A percentile compares a stretch with the other conserved stretches of the same genome.
Conservation (phyloP, 2,113 vertebrate genomes). For the Grallaria varia region DNA sequence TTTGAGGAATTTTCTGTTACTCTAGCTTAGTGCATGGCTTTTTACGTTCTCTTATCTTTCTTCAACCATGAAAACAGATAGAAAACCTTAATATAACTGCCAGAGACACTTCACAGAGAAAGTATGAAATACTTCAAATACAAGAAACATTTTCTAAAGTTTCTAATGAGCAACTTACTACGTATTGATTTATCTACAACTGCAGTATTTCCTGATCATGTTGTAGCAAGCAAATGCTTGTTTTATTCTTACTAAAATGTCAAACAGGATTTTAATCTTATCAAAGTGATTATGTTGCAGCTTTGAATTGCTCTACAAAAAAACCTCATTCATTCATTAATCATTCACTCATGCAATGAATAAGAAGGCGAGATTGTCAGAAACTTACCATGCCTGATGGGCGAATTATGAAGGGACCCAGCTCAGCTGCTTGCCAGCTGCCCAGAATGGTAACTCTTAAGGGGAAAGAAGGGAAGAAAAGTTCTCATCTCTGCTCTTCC, state of each 20-base stretch:
- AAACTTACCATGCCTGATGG: constrained; percentile 1
- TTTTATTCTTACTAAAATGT: constrained; percentile 29
- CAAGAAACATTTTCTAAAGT: background rate
- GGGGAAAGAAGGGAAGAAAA: background rate
- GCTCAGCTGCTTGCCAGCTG: constrained; percentile 43
- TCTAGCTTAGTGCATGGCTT: background rate
- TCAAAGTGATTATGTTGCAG: constrained; percentile 12
- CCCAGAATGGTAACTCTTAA: background rate
- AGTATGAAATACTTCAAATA: background rate
- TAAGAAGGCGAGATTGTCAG: background rate
- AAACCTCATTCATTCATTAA: background rate
- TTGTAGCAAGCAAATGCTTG: background rate
- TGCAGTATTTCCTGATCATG: background rate
- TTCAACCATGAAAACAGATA: background rate
- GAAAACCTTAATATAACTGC: background rate
- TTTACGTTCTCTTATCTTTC: background rate
- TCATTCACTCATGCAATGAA: background rate
- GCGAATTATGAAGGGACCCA: background rate
- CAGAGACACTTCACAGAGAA: background rate
- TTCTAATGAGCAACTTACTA: background rate
- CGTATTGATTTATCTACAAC: background rate
- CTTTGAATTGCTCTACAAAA: background rate
- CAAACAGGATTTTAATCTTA: constrained; percentile 35
- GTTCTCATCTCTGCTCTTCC: background rate
- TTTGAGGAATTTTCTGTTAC: background rate